Evolutionary conservation across 2,113 vertebrate species (phyloP).

Genomic region (Catagonus wagneri): DNA sequence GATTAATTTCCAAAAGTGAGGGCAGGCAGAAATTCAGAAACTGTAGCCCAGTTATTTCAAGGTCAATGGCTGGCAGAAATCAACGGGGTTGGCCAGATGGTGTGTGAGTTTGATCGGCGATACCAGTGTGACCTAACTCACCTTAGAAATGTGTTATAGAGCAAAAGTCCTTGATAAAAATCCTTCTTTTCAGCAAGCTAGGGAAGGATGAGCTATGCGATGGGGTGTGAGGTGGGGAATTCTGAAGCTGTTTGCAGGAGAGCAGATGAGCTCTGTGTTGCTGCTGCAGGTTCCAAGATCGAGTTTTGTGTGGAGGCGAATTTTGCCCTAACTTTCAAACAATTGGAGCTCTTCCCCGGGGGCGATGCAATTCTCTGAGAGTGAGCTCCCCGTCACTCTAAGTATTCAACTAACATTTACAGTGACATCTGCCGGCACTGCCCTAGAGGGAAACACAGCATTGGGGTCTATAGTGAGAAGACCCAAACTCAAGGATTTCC

Average conservation of each 20-base stretch:
- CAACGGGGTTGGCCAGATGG: fast-evolving
- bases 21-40: neutral
- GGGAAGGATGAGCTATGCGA: fast-evolving
- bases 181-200: neutral
- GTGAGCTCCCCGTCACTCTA: neutral
- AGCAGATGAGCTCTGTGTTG: neutral
- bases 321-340: neutral
- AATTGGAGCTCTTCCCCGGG: neutral
- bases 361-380: neutral
- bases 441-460: fast-evolving
- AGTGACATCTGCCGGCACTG: neutral
- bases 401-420: neutral
- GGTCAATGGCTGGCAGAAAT: neutral
- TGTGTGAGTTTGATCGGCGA: fast-evolving
- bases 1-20: neutral
- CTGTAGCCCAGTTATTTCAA: neutral
- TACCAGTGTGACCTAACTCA: fast-evolving
- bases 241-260: neutral
- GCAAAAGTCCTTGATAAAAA: neutral
- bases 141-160: neutral
- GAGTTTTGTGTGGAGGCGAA: too few species aligned
- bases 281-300: fast-evolving
- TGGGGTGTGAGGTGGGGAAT: neutral
- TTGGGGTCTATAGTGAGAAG: neutral
- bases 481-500: neutral